A percentile compares a stretch with the other conserved stretches of the same genome.
phyloP scores from a whole-genome alignment of 2,113 vertebrate genomes.

The Himantopus leucocephalus region DNA sequence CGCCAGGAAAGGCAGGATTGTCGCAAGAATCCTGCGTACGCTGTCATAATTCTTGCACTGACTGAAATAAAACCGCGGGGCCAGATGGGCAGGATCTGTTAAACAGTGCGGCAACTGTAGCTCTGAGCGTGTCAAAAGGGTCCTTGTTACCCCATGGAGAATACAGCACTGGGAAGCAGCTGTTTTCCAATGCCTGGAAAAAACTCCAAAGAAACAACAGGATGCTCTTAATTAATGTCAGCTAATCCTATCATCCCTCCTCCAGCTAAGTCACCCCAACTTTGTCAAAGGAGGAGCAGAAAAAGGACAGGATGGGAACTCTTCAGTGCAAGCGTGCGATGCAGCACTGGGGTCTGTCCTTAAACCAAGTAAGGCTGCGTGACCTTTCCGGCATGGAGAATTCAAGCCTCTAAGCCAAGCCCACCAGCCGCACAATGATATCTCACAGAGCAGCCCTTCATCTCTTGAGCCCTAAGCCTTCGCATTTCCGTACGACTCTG shows the following conservation, averaged over 20 bases:
- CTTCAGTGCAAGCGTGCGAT: neutral
- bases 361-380: neutral
- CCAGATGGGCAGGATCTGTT: constrained; percentile 30
- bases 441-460: neutral
- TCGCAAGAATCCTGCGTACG: neutral
- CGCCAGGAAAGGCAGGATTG: neutral
- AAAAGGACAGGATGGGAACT: neutral
- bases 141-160: neutral
- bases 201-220: neutral
- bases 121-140: neutral
- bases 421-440: neutral
- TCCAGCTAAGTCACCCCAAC: neutral
- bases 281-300: neutral
- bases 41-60: neutral
- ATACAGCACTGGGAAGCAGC: neutral
- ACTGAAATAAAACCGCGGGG: neutral
- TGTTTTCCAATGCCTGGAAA: neutral
- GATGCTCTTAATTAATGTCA: constrained; percentile 15
- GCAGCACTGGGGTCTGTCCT: neutral
- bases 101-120: neutral
- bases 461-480: neutral
- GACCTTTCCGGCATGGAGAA: neutral
- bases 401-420: neutral
- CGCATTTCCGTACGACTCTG: neutral
- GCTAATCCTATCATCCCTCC: neutral